Evolutionary conservation across 2,888 invertebrate genomes (phyloP), one percentile per base, ranked within the genome.

Genomic region (Hydroisotoma schaefferi): DNA sequence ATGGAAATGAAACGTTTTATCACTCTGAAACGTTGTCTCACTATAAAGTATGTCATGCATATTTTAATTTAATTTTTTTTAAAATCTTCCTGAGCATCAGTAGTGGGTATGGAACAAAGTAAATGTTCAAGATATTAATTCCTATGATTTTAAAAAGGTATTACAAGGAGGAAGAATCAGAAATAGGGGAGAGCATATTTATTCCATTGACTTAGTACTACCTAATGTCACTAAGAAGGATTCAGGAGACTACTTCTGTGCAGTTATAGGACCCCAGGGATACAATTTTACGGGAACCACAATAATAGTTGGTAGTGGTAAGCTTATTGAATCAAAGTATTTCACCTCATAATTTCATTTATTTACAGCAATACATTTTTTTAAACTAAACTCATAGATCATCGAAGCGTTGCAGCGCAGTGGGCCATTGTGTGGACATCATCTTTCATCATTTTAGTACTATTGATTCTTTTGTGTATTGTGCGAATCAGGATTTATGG

Each of bases 221-320:
- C 65, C 57, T 51, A 71, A 69, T 62, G 69, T 69, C 22, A 63
- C 67, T 1, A 25, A 33, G 20, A 55, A 29, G 5, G 64, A 64
- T 46, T 57, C 66, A n/a, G 72, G 72, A 22, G 62, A 53, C 20
- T 72, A 72, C 43, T 52, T 57, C 18, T 72, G 72, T 57, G 64
- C 63, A 18, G 69, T 67, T 1, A 61, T 63, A 5, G 68, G 69
- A 37, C 54, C 55, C 15, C 64, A 67, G 55, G 70, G 70, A 15
- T 66, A 57, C 28, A 69, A 68, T 48, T 59, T 64, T 38, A 67
- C 64, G 22, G 65, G 61, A 26, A 68, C 69, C n/a, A 57, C 61
- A 27, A 60, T 72, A 20, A 43, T 60, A 12, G 63, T 72, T 15
- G 60, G 61, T 26, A 55, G 57, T 22, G 64, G 67, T 62, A 55